Percentiles rank a stretch among this genome's conserved stretches.
Evolutionary conservation across 1,140 invertebrate species (phyloP).

Genomic region (Harpegnathos saltator): DNA sequence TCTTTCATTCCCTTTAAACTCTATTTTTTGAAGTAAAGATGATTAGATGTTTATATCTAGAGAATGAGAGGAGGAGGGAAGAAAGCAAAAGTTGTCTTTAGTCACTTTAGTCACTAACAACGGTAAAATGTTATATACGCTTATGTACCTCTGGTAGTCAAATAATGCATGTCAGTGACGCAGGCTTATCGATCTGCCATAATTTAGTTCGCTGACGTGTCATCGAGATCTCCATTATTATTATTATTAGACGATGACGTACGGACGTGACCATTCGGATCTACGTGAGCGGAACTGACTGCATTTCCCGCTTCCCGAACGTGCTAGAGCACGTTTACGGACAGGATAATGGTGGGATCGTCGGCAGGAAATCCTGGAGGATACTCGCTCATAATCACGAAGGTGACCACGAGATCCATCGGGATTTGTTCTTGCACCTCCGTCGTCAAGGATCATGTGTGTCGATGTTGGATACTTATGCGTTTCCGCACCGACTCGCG

Average conservation of each 20-base stretch:
- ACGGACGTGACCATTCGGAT: not conserved
- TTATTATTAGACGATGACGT: not conserved
- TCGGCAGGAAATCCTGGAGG: not conserved
- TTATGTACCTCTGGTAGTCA: not conserved
- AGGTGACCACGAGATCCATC: not conserved
- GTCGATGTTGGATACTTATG: not conserved
- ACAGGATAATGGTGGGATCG: slow-evolving; percentile 60
- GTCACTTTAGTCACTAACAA: not conserved
- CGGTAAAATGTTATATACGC: not conserved
- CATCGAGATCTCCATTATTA: not conserved
- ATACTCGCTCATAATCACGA: not conserved
- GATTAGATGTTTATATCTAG: not conserved
- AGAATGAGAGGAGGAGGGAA: too few species aligned
- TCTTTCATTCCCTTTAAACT: not conserved
- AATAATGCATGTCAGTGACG: not conserved
- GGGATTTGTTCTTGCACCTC: not conserved
- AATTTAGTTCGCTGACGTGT: not conserved
- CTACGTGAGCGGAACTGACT: not conserved
- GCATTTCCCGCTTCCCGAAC: not conserved
- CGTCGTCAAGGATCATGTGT: not conserved
- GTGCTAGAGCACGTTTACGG: slow-evolving; percentile 38
- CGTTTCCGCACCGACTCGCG: not conserved
- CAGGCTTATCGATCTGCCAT: not conserved
- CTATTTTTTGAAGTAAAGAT: not conserved
- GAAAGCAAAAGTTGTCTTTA: too few species aligned